phyloP scores from a whole-genome alignment of 2,797 vertebrate species.

The Enteromius anoplus region DNA sequence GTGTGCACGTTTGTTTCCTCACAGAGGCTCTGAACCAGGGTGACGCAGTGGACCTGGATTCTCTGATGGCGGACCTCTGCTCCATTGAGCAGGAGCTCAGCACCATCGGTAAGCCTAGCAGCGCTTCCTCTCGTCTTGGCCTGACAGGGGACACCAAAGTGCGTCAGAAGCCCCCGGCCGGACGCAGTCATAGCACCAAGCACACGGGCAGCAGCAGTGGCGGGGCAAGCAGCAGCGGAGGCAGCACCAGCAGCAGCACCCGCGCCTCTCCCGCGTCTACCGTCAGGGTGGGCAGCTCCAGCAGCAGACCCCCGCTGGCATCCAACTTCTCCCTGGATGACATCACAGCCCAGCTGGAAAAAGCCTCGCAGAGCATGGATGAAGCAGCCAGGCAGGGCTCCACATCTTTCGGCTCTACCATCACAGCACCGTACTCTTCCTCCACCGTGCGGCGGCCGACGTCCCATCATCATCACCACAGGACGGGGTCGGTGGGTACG shows the following conservation, averaged over 20 bases:
- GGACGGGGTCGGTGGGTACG: conserved; percentile 92
- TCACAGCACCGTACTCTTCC: conserved; percentile 67
- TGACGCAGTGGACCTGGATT: conserved; percentile 93
- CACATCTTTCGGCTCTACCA: conserved; percentile 59
- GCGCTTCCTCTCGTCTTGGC: conserved; percentile 68
- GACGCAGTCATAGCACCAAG: conserved; percentile 78
- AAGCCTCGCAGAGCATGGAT: conserved; percentile 90
- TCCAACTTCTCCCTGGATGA: conserved; percentile 95
- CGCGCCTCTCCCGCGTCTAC: conserved; percentile 85
- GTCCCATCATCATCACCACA: conserved; percentile 80
- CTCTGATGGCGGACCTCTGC: conserved; percentile 96
- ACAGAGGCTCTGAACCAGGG: conserved; percentile 96
- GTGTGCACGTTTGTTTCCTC: conserved; percentile 36
- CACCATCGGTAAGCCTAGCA: conserved; percentile 84
- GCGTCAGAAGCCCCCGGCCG: conserved; percentile 83
- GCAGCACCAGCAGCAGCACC: conserved; percentile 85
- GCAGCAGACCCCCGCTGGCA: conserved; percentile 79
- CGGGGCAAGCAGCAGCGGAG: conserved; percentile 76
- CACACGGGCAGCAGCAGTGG: conserved; percentile 76
- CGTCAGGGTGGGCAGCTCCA: conserved; percentile 70
- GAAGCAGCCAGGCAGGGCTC: conserved; percentile 86
- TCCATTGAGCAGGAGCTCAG: conserved; percentile 97
- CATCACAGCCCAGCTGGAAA: conserved; percentile 95
- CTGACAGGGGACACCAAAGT: conserved; percentile 77
- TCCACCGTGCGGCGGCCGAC: conserved; percentile 75